Evolutionary conservation across 2,888 invertebrate species (phyloP).

Genomic region (Stenolophus ochropezus): DNA sequence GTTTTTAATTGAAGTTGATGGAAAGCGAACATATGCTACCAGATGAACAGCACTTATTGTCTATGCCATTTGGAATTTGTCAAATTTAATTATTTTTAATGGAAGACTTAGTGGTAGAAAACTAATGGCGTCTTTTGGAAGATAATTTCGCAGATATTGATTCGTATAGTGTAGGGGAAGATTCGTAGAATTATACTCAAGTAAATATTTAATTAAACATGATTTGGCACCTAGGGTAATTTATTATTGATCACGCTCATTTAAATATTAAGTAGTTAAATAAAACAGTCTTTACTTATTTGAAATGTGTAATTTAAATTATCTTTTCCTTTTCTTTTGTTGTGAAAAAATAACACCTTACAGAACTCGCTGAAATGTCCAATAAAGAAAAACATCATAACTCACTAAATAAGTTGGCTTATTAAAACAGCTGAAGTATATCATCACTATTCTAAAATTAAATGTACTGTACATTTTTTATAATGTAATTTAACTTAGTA

Average conservation of each 20-base stretch:
- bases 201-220: background rate
- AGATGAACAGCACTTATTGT: conserved; percentile 11
- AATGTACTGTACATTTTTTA: too few relatives aligned
- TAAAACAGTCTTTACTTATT: too few relatives aligned
- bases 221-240: background rate
- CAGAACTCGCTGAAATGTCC: too few relatives aligned
- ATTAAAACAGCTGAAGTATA: too few relatives aligned
- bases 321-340: too few relatives aligned
- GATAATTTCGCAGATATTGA: background rate
- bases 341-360: too few relatives aligned
- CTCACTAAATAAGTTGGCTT: too few relatives aligned
- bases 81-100: background rate
- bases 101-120: background rate
- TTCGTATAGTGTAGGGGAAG: background rate
- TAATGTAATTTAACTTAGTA: too few relatives aligned
- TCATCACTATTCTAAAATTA: too few relatives aligned
- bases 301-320: too few relatives aligned
- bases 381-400: too few relatives aligned
- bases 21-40: conserved; percentile 2
- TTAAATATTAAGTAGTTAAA: too few relatives aligned
- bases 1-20: conserved; percentile 7
- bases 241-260: background rate
- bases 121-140: background rate
- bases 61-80: background rate
- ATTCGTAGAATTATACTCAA: background rate